Percentiles rank a stretch among this genome's conserved stretches.
Conservation (phyloP, 2,797 vertebrate species). For the Carapus acus region DNA sequence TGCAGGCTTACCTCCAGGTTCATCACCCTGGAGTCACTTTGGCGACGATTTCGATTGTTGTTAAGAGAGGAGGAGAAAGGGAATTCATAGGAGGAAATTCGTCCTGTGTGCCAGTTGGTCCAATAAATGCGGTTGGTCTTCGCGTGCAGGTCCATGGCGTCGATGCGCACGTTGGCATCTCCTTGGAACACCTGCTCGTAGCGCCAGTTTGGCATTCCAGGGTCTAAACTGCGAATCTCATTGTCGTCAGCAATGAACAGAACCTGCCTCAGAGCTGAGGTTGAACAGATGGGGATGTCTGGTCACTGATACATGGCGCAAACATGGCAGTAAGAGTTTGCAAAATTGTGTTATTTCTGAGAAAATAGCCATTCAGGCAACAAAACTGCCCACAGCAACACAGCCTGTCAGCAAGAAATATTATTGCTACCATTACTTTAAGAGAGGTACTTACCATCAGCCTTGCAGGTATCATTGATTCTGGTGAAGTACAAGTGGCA, state of each 20-base stretch:
- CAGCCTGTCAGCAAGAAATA: no score
- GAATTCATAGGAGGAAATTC: slow-evolving; percentile 86
- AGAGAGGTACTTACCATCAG: slow-evolving; percentile 73
- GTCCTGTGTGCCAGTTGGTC: slow-evolving; percentile 97
- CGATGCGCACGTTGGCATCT: slow-evolving; percentile 87
- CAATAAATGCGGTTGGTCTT: slow-evolving; percentile 92
- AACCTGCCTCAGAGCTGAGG: slow-evolving; percentile 78
- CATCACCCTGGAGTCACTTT: slow-evolving; percentile 80
- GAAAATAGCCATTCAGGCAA: no score
- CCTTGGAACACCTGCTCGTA: slow-evolving; percentile 94
- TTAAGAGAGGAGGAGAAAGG: slow-evolving; percentile 63
- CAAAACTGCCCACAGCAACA: no score
- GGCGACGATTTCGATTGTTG: slow-evolving; percentile 84
- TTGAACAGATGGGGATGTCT: slow-evolving; percentile 4
- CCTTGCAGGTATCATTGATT: slow-evolving; percentile 89
- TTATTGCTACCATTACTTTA: no score
- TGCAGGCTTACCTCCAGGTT: slow-evolving; percentile 82
- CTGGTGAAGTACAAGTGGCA: slow-evolving; percentile 88
- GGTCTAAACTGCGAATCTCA: slow-evolving; percentile 92
- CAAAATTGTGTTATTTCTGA: no score
- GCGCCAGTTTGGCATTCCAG: slow-evolving; percentile 83
- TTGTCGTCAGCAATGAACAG: slow-evolving; percentile 94
- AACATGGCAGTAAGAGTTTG: no score
- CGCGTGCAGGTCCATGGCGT: slow-evolving; percentile 92
- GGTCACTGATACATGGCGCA: no score